Evolutionary conservation across 2,888 invertebrate species (phyloP).

Genomic region (Siphlonurus alternatus): DNA sequence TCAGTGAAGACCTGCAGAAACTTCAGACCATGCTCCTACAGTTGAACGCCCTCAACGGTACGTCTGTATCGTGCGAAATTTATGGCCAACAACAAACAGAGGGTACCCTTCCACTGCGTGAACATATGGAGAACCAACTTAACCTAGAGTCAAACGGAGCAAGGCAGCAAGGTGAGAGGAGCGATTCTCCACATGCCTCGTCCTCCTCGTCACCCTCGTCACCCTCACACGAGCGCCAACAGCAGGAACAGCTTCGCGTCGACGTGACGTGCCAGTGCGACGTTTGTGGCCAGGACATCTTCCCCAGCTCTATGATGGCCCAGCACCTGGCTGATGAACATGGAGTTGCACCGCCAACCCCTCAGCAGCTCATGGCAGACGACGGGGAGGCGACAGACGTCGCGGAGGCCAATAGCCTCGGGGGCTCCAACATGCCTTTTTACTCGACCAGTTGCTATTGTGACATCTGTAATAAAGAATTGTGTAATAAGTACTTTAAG

Average conservation of each 20-base stretch:
- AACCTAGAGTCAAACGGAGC: conserved; percentile 29
- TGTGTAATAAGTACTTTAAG: conserved; percentile 99
- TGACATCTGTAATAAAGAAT: conserved; percentile 94
- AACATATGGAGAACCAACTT: conserved; percentile 51
- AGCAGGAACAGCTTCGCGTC: not conserved
- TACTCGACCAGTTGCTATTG: conserved; percentile 78
- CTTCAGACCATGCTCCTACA: conserved; percentile 82
- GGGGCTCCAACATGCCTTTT: conserved; percentile 24
- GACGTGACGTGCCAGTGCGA: conserved; percentile 22
- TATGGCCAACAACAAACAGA: conserved; percentile 11
- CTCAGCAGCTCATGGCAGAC: conserved; percentile 17
- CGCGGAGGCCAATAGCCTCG: not conserved
- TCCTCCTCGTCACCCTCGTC: conserved; percentile 20
- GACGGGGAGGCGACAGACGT: conserved; percentile 20
- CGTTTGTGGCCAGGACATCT: conserved; percentile 42
- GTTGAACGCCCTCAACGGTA: conserved; percentile 54
- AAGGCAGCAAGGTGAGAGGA: conserved; percentile 13
- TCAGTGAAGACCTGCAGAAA: conserved; percentile 74
- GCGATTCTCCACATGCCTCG: conserved; percentile 16
- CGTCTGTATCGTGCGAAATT: conserved; percentile 31
- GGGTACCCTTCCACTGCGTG: conserved; percentile 30
- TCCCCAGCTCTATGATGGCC: conserved; percentile 42
- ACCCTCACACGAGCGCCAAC: conserved; percentile 8
- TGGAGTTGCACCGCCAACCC: conserved; percentile 29
- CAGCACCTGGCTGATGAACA: conserved; percentile 53